Evolutionary conservation across 2,797 vertebrate species (phyloP).

Genomic region (Allobates femoralis): DNA sequence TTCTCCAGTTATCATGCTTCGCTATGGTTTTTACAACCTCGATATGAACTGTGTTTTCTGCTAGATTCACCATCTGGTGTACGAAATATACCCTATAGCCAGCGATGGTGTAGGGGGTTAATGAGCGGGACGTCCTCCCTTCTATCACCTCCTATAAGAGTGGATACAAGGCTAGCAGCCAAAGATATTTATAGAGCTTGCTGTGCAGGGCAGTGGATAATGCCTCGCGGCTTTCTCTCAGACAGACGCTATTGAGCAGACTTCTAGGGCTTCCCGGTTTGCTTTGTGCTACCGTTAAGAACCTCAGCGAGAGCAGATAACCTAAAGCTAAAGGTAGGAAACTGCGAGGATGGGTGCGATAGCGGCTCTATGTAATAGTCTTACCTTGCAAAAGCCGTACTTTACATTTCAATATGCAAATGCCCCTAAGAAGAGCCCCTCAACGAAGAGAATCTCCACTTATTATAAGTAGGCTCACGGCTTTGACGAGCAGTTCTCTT

Average conservation of each 20-base stretch:
- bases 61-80: not conserved
- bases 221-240: conserved; percentile 53
- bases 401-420: not conserved
- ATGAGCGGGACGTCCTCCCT: conserved; percentile 21
- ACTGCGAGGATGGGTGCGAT: not conserved
- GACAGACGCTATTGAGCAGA: conserved; percentile 49
- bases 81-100: not conserved
- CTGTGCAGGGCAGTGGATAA: conserved; percentile 49
- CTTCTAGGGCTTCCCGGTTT: conserved; percentile 44
- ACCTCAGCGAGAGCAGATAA: not conserved
- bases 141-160: conserved; percentile 46
- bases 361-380: not conserved
- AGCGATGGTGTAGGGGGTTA: conserved; percentile 38
- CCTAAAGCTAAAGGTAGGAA: conserved; percentile 7
- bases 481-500: not conserved
- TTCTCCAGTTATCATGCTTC: not conserved
- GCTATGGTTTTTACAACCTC: not conserved
- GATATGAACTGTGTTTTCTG: not conserved
- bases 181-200: conserved; percentile 58
- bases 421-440: not conserved
- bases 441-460: not conserved
- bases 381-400: not conserved
- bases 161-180: conserved; percentile 53
- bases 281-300: conserved; percentile 12
- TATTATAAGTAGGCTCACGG: not conserved